Percentiles rank a stretch among this genome's conserved stretches.
These are phyloP conservation scores for Stomatorhinus walkeri DNA, from an alignment of 2,797 vertebrate genomes.

Conservation along the genomic window DNA sequence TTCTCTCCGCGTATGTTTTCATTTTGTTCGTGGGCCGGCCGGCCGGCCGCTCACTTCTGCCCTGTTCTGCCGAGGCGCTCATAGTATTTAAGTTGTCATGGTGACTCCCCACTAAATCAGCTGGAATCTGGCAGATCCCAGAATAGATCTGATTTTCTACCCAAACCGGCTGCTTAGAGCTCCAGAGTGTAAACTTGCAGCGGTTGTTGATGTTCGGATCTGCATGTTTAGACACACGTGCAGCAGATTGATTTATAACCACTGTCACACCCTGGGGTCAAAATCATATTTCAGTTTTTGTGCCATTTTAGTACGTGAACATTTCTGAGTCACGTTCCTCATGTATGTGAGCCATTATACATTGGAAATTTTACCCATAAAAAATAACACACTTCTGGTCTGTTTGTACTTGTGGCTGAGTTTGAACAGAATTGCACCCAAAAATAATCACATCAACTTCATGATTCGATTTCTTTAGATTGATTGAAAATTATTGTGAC, in stretches of 20 bases:
- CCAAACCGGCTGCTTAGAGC: conserved; percentile 28
- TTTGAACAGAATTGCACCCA: neutral
- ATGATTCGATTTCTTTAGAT: neutral
- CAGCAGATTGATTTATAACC: neutral
- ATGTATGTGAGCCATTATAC: neutral
- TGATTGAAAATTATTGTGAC: neutral
- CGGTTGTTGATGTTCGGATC: neutral
- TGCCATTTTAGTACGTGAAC: neutral
- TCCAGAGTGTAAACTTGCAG: neutral
- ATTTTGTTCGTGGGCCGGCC: conserved; percentile 35
- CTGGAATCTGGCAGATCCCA: conserved; percentile 47
- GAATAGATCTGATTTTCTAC: conserved; percentile 40
- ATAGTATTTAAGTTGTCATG: conserved; percentile 56
- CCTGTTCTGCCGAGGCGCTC: conserved; percentile 47
- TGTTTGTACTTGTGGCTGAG: neutral
- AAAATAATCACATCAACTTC: neutral
- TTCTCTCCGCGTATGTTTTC: conserved; percentile 33
- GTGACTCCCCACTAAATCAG: conserved; percentile 51
- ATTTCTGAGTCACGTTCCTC: neutral
- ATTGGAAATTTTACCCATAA: neutral
- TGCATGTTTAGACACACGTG: neutral
- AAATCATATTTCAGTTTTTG: neutral
- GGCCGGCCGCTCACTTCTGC: conserved; percentile 47
- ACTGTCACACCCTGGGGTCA: neutral
- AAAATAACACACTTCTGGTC: neutral